Conservation (phyloP, 2,113 vertebrate genomes). For the Etheostoma cragini region DNA sequence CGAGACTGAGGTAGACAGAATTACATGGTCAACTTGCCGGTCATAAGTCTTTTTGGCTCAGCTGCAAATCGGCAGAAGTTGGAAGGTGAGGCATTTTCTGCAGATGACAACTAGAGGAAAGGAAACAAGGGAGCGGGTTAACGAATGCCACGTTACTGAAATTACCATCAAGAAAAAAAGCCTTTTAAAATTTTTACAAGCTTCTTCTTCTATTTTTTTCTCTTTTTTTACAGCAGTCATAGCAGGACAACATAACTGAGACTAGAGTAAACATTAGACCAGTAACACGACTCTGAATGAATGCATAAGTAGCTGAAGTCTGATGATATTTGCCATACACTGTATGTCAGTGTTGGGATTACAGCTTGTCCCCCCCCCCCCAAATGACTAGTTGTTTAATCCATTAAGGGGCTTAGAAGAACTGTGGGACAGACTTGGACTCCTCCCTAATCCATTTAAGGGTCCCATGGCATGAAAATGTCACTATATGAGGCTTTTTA, state of each 20-base stretch:
- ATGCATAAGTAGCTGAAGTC: background rate
- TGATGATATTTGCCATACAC: too few species aligned
- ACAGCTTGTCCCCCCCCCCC: background rate
- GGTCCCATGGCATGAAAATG: too few species aligned
- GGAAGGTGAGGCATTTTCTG: constrained; percentile 14
- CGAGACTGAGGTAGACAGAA: constrained; percentile 29
- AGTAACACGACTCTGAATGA: background rate
- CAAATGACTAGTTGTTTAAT: background rate
- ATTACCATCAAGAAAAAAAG: constrained; percentile 9
- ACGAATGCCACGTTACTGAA: constrained; percentile 20
- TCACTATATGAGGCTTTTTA: too few species aligned
- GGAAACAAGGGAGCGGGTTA: constrained; percentile 14
- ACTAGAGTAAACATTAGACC: background rate
- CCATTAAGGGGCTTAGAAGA: background rate
- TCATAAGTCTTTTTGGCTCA: background rate
- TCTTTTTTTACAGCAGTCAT: background rate
- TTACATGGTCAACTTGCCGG: constrained; percentile 17
- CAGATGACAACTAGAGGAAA: constrained; percentile 20
- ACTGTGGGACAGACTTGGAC: background rate
- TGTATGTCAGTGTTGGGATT: background rate
- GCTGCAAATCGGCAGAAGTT: constrained; percentile 33
- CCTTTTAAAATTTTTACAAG: background rate
- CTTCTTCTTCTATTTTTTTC: background rate
- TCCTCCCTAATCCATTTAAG: background rate
- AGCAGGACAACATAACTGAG: background rate